phyloP scores from a whole-genome alignment of 2,888 invertebrate genomes.

The Pycnomerus fuliginosus region DNA sequence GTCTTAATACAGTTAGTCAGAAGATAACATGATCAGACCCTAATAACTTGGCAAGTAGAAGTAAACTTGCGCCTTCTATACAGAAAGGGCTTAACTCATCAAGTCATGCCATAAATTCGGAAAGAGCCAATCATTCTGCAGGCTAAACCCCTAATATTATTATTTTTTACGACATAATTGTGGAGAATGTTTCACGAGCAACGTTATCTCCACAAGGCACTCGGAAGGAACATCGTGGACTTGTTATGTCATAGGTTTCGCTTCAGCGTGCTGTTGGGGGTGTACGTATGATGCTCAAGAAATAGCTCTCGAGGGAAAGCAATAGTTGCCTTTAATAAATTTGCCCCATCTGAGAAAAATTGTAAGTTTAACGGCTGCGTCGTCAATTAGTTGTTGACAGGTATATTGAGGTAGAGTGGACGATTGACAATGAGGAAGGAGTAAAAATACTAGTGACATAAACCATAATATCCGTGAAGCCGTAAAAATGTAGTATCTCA shows the following conservation, averaged over 20 bases:
- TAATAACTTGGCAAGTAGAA: conserved; percentile 13
- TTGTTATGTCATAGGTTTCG: conserved; percentile 40
- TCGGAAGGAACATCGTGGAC: conserved; percentile 32
- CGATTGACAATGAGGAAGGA: too few species aligned
- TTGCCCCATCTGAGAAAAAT: conserved; percentile 12
- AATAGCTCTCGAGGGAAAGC: conserved; percentile 38
- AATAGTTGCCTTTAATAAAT: conserved; percentile 27
- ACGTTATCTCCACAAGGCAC: conserved; percentile 37
- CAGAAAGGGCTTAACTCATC: conserved; percentile 25
- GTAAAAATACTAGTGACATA: conserved; percentile 15
- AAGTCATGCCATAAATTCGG: conserved; percentile 24
- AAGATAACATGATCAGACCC: conserved; percentile 21
- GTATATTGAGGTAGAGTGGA: too few species aligned
- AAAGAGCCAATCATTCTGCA: conserved; percentile 10
- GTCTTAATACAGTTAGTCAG: conserved; percentile 20
- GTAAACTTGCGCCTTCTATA: conserved; percentile 6
- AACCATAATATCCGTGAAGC: conserved; percentile 19
- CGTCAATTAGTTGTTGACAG: too few species aligned
- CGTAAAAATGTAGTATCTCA: conserved; percentile 29
- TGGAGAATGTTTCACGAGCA: conserved; percentile 31
- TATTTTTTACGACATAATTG: conserved; percentile 47
- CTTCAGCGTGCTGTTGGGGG: conserved; percentile 29
- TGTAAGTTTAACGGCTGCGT: neutral
- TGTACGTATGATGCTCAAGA: conserved; percentile 38
- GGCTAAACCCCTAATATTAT: conserved; percentile 28